These are phyloP conservation scores for Acanthosepion lycidas DNA, from an alignment of 2,888 invertebrate species.

Conservation along the genomic window DNA sequence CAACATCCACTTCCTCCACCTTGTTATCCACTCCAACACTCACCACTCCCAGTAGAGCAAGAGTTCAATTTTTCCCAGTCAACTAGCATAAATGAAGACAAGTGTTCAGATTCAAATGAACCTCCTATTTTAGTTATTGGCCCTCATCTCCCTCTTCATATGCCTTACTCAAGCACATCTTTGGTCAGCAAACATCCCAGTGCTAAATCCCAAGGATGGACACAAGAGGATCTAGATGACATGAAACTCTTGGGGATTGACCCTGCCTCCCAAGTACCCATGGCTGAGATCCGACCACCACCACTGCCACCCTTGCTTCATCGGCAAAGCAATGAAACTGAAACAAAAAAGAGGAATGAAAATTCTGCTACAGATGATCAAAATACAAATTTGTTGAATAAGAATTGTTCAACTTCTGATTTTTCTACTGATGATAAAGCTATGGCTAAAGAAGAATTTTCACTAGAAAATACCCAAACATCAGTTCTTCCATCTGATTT, in stretches of 20 bases:
- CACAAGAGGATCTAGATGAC: conserved; percentile 53
- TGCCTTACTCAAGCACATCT: neutral
- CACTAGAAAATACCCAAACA: neutral
- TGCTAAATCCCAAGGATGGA: neutral
- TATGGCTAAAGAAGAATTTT: neutral
- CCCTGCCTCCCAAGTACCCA: conserved; percentile 51
- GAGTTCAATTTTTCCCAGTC: no score
- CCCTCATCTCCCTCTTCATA: neutral
- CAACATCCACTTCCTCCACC: neutral
- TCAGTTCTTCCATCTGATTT: neutral
- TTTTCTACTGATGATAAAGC: neutral
- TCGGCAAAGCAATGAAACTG: neutral
- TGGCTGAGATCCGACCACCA: conserved; percentile 56
- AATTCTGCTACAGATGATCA: neutral
- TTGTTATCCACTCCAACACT: no score
- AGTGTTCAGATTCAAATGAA: neutral
- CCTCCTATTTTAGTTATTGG: neutral
- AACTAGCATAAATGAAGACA: no score
- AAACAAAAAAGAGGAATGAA: neutral
- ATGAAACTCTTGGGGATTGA: conserved; percentile 60
- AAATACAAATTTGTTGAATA: neutral
- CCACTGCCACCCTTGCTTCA: conserved; percentile 51
- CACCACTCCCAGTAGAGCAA: neutral
- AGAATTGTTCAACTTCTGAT: neutral
- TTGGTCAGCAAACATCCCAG: neutral